phyloP scores from a whole-genome alignment of 1,140 invertebrate species.

The Drosophila ohnishii region DNA sequence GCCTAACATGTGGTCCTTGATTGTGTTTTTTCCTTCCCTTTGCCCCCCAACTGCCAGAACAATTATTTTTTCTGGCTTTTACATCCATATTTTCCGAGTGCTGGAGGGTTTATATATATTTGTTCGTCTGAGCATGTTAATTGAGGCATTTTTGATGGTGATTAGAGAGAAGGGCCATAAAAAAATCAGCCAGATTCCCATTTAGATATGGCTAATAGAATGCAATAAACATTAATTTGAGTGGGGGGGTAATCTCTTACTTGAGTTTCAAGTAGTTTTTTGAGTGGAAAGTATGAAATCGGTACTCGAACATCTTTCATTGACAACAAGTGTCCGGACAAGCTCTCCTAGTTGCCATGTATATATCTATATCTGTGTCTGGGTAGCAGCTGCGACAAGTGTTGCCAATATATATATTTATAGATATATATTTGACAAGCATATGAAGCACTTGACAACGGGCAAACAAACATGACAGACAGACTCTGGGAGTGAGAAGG shows the following conservation, averaged over 20 bases:
- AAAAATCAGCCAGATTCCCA: conserved; percentile 32
- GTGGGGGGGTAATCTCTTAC: not conserved
- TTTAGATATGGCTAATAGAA: conserved; percentile 51
- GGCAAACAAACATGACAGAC: conserved; percentile 74
- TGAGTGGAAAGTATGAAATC: conserved; percentile 27
- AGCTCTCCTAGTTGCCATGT: conserved; percentile 5
- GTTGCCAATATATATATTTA: conserved; percentile 54
- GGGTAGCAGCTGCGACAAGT: conserved; percentile 40
- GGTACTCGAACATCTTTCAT: conserved; percentile 38
- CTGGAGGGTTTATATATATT: conserved; percentile 14
- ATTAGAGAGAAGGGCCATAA: conserved; percentile 53
- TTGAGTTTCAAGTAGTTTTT: conserved; percentile 23
- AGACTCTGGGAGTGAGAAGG: conserved; percentile 13
- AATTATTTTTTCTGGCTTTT: conserved; percentile 51
- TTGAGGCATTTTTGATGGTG: conserved; percentile 68
- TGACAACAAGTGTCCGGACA: conserved; percentile 43
- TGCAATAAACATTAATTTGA: conserved; percentile 54
- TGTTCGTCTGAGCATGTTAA: conserved; percentile 69
- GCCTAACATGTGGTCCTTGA: conserved; percentile 40
- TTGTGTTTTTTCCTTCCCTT: conserved; percentile 18
- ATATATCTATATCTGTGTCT: not conserved
- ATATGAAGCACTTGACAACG: conserved; percentile 64
- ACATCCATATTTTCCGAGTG: conserved; percentile 26
- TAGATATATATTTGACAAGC: conserved; percentile 48
- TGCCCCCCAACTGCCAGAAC: conserved; percentile 38